Percentiles rank a stretch among this genome's conserved stretches.
Evolutionary conservation across 2,797 vertebrate genomes (phyloP).

Genomic region (Selene dorsalis): DNA sequence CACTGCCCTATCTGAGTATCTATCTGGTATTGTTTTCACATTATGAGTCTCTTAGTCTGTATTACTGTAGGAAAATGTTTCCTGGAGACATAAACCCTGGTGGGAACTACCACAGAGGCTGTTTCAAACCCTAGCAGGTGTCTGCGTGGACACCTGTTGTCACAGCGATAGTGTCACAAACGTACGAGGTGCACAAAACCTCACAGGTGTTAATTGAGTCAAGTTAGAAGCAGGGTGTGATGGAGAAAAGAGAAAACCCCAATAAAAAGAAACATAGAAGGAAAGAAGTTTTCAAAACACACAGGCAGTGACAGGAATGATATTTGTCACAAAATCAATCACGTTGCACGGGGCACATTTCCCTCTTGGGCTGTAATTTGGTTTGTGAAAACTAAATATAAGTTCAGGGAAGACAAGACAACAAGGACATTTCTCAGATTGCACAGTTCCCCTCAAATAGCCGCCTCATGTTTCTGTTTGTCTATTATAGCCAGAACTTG

Average conservation of each 20-base stretch:
- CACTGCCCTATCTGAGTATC: no score
- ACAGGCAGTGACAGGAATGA: constrained; percentile 26
- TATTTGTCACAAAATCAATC: constrained; percentile 49
- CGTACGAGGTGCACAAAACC: background rate
- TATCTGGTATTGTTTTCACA: no score
- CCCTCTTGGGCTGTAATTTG: constrained; percentile 40
- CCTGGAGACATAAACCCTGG: no score
- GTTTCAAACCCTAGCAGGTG: background rate
- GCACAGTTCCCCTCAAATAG: constrained; percentile 55
- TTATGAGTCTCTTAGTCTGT: no score
- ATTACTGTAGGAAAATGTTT: no score
- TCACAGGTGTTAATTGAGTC: background rate
- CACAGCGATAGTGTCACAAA: background rate
- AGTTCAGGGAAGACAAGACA: constrained; percentile 41
- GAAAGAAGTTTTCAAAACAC: constrained; percentile 38
- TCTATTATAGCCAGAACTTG: constrained; percentile 36
- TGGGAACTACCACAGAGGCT: no score
- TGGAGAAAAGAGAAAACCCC: constrained; percentile 2
- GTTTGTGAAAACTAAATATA: constrained; percentile 46
- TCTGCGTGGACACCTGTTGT: background rate
- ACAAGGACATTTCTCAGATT: constrained; percentile 58
- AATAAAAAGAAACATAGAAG: background rate
- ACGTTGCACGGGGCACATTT: constrained; percentile 25
- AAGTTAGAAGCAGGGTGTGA: background rate
- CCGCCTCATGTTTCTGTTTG: constrained; percentile 60